Conservation (phyloP, 1,140 invertebrate genomes). For the Asobara japonica region DNA sequence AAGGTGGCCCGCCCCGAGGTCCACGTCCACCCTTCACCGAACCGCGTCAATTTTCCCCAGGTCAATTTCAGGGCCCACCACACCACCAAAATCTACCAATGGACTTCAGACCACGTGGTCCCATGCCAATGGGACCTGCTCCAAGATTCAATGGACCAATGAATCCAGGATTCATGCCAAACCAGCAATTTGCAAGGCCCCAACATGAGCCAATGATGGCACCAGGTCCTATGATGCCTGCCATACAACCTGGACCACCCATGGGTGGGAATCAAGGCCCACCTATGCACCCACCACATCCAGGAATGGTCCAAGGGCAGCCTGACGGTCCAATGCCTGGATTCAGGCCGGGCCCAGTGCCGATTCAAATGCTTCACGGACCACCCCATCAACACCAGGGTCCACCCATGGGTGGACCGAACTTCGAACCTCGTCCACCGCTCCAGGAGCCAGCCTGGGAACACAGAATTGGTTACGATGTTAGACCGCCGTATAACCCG, state of each 20-base stretch:
- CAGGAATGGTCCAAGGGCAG: conserved; percentile 31
- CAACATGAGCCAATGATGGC: not conserved
- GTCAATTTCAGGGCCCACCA: conserved; percentile 35
- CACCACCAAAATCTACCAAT: conserved; percentile 27
- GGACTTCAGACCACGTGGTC: conserved; percentile 34
- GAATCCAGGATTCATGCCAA: conserved; percentile 43
- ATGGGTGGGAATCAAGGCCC: conserved; percentile 43
- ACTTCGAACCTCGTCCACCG: conserved; percentile 50
- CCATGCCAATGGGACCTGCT: conserved; percentile 11
- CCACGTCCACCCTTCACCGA: conserved; percentile 31
- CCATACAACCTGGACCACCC: conserved; percentile 32
- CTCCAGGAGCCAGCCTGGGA: conserved; percentile 52
- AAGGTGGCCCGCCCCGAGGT: conserved; percentile 35
- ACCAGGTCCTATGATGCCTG: conserved; percentile 25
- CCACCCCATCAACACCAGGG: conserved; percentile 40
- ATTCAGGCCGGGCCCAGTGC: conserved; percentile 29
- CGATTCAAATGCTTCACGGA: conserved; percentile 41
- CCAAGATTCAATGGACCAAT: conserved; percentile 48
- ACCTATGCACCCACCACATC: conserved; percentile 40
- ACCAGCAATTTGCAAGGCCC: conserved; percentile 35
- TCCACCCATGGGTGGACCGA: conserved; percentile 41
- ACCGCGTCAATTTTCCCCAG: conserved; percentile 31
- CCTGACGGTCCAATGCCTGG: conserved; percentile 32
- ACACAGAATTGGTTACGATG: conserved; percentile 45
- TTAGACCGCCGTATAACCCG: conserved; percentile 42